These are phyloP conservation scores for Sminthurides bifidus DNA, from an alignment of 1,140 invertebrate species.

Conservation along the genomic window DNA sequence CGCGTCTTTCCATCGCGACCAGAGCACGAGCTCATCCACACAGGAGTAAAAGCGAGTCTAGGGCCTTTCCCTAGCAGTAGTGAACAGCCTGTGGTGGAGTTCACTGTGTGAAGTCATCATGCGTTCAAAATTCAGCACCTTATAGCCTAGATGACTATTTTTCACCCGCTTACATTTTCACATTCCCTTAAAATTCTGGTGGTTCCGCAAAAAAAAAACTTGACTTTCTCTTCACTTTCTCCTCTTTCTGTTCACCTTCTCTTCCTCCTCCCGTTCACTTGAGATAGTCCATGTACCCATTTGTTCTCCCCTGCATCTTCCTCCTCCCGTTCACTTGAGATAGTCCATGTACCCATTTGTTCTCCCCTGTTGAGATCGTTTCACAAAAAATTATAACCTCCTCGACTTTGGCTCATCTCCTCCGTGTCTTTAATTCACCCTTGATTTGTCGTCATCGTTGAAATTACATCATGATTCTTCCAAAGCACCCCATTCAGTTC, in stretches of 20 bases:
- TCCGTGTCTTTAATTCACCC: no score
- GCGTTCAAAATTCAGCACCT: background rate
- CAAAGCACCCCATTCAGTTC: no score
- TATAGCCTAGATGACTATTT: background rate
- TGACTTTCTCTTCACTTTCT: background rate
- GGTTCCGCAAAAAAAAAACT: background rate
- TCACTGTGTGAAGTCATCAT: background rate
- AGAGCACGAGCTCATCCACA: no score
- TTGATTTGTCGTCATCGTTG: no score
- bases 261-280: background rate
- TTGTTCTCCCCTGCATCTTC: background rate
- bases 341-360: background rate
- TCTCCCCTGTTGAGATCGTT: no score
- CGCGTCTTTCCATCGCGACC: no score
- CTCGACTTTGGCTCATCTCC: no score
- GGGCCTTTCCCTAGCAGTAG: no score
- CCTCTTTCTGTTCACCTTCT: background rate
- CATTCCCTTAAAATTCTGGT: background rate
- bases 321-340: background rate
- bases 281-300: background rate
- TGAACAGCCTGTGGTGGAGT: constrained; percentile 21
- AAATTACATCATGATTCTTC: no score
- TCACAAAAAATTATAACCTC: no score
- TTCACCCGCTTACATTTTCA: background rate
- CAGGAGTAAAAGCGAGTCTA: no score